phyloP scores from a whole-genome alignment of 2,113 vertebrate genomes.

The Numida meleagris region DNA sequence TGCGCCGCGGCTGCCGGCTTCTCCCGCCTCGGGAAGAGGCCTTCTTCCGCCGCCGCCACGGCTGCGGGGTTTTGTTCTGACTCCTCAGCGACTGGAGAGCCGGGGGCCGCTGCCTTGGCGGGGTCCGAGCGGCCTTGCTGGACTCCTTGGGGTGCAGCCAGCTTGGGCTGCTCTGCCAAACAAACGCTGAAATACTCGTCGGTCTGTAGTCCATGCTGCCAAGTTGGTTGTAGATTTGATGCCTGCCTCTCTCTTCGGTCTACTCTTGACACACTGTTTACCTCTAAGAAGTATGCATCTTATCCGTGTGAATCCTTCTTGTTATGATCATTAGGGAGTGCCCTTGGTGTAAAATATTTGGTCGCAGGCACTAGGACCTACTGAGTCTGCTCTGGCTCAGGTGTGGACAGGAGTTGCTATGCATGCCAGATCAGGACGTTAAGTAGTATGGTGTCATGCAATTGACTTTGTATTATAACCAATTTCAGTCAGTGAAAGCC shows the following conservation, averaged over 20 bases:
- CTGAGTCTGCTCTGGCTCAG: background rate
- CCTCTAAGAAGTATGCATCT: background rate
- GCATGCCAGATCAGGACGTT: background rate
- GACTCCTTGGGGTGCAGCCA: rapidly evolving
- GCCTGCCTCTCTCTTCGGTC: background rate
- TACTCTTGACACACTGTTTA: background rate
- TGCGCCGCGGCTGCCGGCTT: rapidly evolving
- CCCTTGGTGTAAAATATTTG: background rate
- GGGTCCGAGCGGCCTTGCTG: rapidly evolving
- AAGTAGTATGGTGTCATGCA: background rate
- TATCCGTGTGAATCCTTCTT: background rate
- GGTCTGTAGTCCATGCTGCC: no score
- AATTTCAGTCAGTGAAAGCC: background rate
- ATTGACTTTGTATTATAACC: rapidly evolving
- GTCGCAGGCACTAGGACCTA: background rate
- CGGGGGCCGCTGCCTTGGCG: rapidly evolving
- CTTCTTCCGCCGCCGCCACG: background rate
- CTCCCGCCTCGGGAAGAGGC: background rate
- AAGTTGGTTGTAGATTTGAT: background rate
- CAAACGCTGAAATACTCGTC: background rate
- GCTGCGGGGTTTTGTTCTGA: rapidly evolving
- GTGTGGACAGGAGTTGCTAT: background rate
- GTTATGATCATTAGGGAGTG: background rate
- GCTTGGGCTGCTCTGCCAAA: rapidly evolving
- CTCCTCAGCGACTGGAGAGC: background rate